phyloP scores from a whole-genome alignment of 2,888 invertebrate species.

The Metopia argyrocephala region DNA sequence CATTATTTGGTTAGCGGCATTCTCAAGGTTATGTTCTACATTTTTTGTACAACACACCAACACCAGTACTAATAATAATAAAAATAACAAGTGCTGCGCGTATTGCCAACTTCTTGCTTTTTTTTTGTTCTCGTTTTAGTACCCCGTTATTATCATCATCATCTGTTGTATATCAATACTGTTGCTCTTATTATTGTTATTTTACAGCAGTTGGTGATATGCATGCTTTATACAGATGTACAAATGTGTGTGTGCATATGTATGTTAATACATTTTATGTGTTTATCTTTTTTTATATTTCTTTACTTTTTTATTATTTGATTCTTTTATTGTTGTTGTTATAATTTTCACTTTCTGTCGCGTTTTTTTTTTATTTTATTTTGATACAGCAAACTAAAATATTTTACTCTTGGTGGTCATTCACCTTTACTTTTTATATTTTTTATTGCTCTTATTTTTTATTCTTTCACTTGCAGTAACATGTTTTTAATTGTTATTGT shows the following conservation, averaged over 20 bases:
- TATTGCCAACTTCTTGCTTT: conserved; percentile 44
- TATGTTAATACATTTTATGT: background rate
- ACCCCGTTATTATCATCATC: no score
- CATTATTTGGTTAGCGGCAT: conserved; percentile 62
- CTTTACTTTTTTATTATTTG: conserved; percentile 6
- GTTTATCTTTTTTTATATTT: conserved; percentile 6
- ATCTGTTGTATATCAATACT: no score
- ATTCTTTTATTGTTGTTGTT: background rate
- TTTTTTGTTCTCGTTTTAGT: background rate
- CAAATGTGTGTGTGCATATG: no score
- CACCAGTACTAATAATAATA: conserved; percentile 19
- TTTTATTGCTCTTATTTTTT: background rate
- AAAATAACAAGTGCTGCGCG: conserved; percentile 33
- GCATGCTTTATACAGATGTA: no score
- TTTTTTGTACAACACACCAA: conserved; percentile 21
- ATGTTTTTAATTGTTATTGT: background rate
- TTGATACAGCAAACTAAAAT: no score
- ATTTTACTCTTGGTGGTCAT: background rate
- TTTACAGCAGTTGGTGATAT: no score
- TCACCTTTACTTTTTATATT: background rate
- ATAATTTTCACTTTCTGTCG: background rate
- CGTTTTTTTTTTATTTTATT: background rate
- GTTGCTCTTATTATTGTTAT: no score
- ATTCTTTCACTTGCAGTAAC: background rate
- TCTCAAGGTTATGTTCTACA: conserved; percentile 62